These are phyloP conservation scores for Idris sp. DNA, from an alignment of 1,140 invertebrate genomes.

Conservation along the genomic window DNA sequence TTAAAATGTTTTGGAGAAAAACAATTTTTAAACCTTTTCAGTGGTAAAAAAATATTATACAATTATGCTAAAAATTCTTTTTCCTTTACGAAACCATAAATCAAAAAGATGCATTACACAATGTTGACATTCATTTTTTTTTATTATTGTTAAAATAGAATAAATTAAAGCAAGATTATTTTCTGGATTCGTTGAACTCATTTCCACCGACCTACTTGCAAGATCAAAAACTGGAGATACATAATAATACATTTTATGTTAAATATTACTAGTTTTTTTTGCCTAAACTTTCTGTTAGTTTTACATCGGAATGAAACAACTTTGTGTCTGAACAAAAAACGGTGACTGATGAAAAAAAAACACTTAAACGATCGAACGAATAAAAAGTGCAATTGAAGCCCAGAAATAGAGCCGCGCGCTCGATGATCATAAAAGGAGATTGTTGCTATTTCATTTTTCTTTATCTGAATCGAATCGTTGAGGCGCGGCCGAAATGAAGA, in stretches of 20 bases:
- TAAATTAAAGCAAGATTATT: too few relatives aligned
- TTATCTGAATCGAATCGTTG: slow-evolving; percentile 27
- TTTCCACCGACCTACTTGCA: slow-evolving; percentile 26
- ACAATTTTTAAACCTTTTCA: too few relatives aligned
- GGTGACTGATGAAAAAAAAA: background rate
- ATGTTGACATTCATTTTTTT: too few relatives aligned
- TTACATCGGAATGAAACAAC: slow-evolving; percentile 15
- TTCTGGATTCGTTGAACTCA: slow-evolving; percentile 15
- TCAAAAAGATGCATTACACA: too few relatives aligned
- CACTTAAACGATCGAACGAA: background rate
- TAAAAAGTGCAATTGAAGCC: slow-evolving; percentile 25
- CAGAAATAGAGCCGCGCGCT: slow-evolving; percentile 19
- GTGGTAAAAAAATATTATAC: too few relatives aligned
- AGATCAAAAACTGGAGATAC: too few relatives aligned
- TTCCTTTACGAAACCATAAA: slow-evolving; percentile 14
- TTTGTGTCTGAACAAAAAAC: slow-evolving; percentile 18
- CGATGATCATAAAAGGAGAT: slow-evolving; percentile 31
- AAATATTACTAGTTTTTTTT: slow-evolving; percentile 15
- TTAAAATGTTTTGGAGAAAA: slow-evolving; percentile 10
- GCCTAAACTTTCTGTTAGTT: slow-evolving; percentile 22
- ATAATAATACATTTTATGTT: too few relatives aligned
- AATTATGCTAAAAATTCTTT: slow-evolving; percentile 45
- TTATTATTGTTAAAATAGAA: too few relatives aligned
- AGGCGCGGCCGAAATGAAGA: slow-evolving; percentile 13
- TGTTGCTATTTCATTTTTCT: slow-evolving; percentile 37